Base-by-base conservation (phyloP, 1,140 invertebrate species). In the Luehdorfia chinensis region DNA sequence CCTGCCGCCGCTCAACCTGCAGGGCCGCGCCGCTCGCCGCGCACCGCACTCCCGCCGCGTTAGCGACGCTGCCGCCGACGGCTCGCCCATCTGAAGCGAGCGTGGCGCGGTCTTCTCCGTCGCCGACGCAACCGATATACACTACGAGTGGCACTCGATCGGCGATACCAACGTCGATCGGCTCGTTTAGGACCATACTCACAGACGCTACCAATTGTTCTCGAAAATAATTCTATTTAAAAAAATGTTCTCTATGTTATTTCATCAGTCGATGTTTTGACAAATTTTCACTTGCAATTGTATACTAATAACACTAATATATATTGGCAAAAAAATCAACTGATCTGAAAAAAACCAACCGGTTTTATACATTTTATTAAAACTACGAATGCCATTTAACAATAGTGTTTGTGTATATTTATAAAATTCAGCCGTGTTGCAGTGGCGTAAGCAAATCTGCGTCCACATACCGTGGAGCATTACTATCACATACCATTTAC, bases 1-100 rank as follows among this genome's bases (percentile, higher is more conserved):
- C 76, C 80, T 95, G 30, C 93, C 90, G 1, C 93, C 93, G 2
- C 63, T 94, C 9, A 94, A 94, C 66, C 86, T 94, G 1, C 91
- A 93, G 65, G 92, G 92, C 4, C 67, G 87, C 2, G 89, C 77
- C 1, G 74, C 78, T 2, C 88, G 90, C 18, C 89, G 91, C 44
- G 87, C 88, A 1, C 89, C 90, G 1, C 78, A 89, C 18, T 89
- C 87, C 12, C 88, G 90, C 2, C 90, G 90, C 11, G 87, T 91
- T 2, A 90, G 90, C 25, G 91, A 93, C 59, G 90, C 91, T 21
- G 87, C 89, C 49, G 66, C 83, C 0, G 84, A 86, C 37, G 87
- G 84, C 45, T 66, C 78, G 68, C 70, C 78, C 57, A 84, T 86
- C 78, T 86, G 83, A 86, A 84, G 75, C 79, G 83, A 84, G 53